Evolutionary conservation across 2,113 vertebrate genomes (phyloP), one percentile per base, ranked within the genome.

Genomic region (Callionymus lyra): DNA sequence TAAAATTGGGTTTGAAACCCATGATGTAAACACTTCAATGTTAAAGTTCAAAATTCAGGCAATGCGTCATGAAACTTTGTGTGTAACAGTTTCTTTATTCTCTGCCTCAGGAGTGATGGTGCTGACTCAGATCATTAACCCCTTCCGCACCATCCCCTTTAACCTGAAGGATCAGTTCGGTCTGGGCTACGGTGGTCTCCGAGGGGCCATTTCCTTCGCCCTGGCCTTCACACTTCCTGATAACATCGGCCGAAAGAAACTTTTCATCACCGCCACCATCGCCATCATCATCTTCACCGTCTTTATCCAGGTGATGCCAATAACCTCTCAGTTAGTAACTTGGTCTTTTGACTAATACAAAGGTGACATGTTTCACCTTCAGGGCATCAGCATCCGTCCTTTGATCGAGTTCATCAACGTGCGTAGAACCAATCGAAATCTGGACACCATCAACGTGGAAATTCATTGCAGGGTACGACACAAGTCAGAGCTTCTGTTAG

Each of bases 321-420:
- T n/a, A n/a, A n/a, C n/a, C n/a, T 4, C 1, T 35, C 9, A 18
- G 42, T 21, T 17, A 1, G 32, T 9, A 2, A 12, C 41, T 8
- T 3, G 9, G 9, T 12, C 6, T 41, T 12, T 41, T 16, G 10
- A 35, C 12, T n/a, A 35, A 34, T n/a, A 34, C 34, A 34, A 34
- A 4, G n/a, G 10, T 34, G 34, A 10, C n/a, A 10, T 1, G 34
- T 34, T 34, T 34, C n/a, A 6, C 10, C 56, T 27, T 3, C 50
- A 98, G 95, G 95, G 95, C 57, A 97, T 92, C 76, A 95, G 88
- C 16, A 96, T 98, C 56, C 87, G 94, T n/a, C 93, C 93, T 17
- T 62, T 98, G 48, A 91, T 98, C 41, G 89, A 93, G 50, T 88
- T 87, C 59, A 89, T 98, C 62, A 90, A 97, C 44, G 90, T 98